Percentiles rank a stretch among this genome's conserved stretches.
Evolutionary conservation across 1,140 invertebrate species (phyloP).

Genomic region (Alviniconcha marisindica): DNA sequence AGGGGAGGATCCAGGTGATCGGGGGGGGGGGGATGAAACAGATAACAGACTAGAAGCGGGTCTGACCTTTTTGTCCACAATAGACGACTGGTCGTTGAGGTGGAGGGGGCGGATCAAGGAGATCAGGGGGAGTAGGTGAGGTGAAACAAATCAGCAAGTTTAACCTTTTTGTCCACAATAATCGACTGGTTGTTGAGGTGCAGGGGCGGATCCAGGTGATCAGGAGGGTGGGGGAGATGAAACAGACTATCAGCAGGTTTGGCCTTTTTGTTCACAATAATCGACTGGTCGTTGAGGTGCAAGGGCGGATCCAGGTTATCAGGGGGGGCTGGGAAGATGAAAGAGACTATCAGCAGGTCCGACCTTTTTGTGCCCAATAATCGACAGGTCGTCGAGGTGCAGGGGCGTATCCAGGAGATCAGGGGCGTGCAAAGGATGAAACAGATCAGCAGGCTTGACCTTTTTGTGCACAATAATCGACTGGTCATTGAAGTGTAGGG

Average conservation of each 20-base stretch:
- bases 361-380: neutral
- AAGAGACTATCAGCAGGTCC: neutral
- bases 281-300: slow-evolving; percentile 5
- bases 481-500: slow-evolving; percentile 8
- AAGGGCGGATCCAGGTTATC: neutral
- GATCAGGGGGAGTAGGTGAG: no score
- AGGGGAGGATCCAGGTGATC: neutral
- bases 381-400: neutral
- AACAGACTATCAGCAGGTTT: no score
- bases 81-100: neutral
- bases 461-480: neutral
- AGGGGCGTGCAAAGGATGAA: no score
- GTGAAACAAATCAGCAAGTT: neutral
- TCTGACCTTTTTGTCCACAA: neutral
- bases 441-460: no score
- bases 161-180: neutral
- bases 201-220: no score
- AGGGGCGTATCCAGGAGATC: no score
- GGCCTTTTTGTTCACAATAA: neutral
- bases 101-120: no score
- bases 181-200: no score
- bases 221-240: no score
- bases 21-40: no score
- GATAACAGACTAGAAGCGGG: neutral
- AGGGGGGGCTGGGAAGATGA: neutral